Conservation (phyloP, 2,113 vertebrate genomes). For the Diglossa brunneiventris region DNA sequence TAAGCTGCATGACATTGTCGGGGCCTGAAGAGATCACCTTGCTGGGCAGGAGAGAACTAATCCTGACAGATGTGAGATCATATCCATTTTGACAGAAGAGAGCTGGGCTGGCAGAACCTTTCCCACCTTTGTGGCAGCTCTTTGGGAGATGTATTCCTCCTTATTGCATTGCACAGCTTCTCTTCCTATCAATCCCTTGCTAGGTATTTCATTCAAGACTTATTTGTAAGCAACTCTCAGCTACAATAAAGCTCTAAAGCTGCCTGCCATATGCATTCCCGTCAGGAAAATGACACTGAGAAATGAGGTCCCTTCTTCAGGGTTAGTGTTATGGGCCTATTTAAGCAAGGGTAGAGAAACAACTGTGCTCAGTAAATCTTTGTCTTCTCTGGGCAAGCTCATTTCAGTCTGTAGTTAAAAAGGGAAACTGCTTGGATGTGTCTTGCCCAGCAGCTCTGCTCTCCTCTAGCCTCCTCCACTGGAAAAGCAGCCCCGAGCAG, state of each 20-base stretch:
- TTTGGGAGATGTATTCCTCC: constrained; percentile 48
- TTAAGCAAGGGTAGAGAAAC: constrained; percentile 60
- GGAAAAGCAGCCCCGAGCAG: background rate
- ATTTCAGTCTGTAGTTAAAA: constrained; percentile 56
- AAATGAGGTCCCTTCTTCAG: constrained; percentile 59
- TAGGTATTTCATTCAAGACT: constrained; percentile 62
- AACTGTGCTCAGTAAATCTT: constrained; percentile 52
- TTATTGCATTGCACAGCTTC: constrained; percentile 54
- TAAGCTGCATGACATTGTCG: constrained; percentile 49
- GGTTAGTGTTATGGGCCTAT: constrained; percentile 62
- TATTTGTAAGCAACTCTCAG: constrained; percentile 69
- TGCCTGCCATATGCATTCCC: constrained; percentile 59
- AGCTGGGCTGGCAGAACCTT: constrained; percentile 40
- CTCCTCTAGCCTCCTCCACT: background rate
- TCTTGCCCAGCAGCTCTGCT: background rate
- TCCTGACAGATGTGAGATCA: constrained; percentile 63
- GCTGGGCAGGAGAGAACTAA: constrained; percentile 57
- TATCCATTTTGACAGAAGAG: constrained; percentile 58
- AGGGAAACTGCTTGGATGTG: background rate
- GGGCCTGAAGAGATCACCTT: constrained; percentile 55
- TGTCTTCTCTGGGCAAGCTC: constrained; percentile 45
- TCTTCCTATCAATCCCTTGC: constrained; percentile 50
- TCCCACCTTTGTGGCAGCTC: constrained; percentile 48
- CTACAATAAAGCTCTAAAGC: constrained; percentile 58
- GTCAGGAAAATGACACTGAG: constrained; percentile 66